Evolutionary conservation across 2,113 vertebrate genomes (phyloP).

Genomic region (Ptyas mucosa): DNA sequence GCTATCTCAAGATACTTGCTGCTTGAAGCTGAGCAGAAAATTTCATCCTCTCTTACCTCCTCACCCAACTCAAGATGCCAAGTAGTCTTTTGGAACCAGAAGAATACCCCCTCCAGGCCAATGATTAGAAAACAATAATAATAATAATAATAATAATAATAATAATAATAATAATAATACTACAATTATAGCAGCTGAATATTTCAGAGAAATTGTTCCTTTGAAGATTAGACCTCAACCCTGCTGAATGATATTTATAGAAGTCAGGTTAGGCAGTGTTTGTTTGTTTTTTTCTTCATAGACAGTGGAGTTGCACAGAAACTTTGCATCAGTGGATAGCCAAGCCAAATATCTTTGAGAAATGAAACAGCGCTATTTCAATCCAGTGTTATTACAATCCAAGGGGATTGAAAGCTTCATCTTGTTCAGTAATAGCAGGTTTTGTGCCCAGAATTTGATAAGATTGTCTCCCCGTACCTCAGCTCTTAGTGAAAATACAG

Average conservation of each 20-base stretch:
- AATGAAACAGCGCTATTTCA: background rate
- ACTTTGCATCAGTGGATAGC: background rate
- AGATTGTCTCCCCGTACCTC: background rate
- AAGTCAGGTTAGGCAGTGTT: background rate
- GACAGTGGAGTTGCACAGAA: background rate
- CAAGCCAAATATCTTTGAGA: background rate
- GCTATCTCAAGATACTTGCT: background rate
- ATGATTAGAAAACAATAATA: background rate
- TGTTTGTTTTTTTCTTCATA: background rate
- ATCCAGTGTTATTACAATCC: background rate
- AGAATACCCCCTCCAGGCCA: background rate
- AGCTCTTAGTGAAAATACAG: background rate
- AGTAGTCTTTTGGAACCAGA: background rate
- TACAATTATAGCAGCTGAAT: background rate
- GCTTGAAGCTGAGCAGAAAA: background rate
- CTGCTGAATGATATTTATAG: background rate
- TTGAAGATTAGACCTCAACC: background rate
- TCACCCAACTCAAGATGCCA: background rate
- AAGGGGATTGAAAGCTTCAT: background rate
- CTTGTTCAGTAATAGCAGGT: background rate
- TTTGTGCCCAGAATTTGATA: background rate
- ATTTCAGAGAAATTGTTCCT: background rate
- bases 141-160: background rate
- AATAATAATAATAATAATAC: background rate
- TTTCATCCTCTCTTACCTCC: background rate